These are phyloP conservation scores for Drosophila ananassae DNA, from an alignment of 1,140 invertebrate species.

Conservation along the genomic window DNA sequence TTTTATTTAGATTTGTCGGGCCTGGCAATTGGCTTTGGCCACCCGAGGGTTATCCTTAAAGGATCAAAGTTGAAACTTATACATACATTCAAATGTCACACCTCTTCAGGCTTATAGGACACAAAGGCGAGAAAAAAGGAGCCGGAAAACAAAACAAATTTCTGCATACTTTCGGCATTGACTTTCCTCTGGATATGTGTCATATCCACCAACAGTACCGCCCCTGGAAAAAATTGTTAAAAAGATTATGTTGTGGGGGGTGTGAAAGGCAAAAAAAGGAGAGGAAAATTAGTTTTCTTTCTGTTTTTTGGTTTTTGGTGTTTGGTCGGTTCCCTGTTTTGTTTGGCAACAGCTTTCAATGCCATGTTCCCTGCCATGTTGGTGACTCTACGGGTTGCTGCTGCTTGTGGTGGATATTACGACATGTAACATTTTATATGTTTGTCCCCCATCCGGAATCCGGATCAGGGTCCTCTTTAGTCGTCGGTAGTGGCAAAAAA, in stretches of 20 bases:
- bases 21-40: conserved; percentile 62
- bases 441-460: conserved; percentile 13
- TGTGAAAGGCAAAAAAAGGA: conserved; percentile 13
- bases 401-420: conserved; percentile 70
- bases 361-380: conserved; percentile 67
- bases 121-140: conserved; percentile 41
- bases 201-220: conserved; percentile 33
- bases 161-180: conserved; percentile 58
- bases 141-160: conserved; percentile 52
- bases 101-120: conserved; percentile 71
- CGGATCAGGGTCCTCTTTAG: neutral
- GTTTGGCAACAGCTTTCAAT: conserved; percentile 66
- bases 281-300: conserved; percentile 36
- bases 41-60: conserved; percentile 73
- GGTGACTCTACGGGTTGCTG: conserved; percentile 33
- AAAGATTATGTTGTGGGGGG: conserved; percentile 66
- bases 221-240: conserved; percentile 67
- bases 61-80: conserved; percentile 82
- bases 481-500: neutral
- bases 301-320: conserved; percentile 23
- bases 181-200: conserved; percentile 48
- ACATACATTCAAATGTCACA: conserved; percentile 75
- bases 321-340: conserved; percentile 25
- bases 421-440: conserved; percentile 71
- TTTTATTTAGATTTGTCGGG: conserved; percentile 14